Evolutionary conservation across 1,140 invertebrate genomes (phyloP), one percentile per base, ranked within the genome.

Genomic region (Zophobas morio): DNA sequence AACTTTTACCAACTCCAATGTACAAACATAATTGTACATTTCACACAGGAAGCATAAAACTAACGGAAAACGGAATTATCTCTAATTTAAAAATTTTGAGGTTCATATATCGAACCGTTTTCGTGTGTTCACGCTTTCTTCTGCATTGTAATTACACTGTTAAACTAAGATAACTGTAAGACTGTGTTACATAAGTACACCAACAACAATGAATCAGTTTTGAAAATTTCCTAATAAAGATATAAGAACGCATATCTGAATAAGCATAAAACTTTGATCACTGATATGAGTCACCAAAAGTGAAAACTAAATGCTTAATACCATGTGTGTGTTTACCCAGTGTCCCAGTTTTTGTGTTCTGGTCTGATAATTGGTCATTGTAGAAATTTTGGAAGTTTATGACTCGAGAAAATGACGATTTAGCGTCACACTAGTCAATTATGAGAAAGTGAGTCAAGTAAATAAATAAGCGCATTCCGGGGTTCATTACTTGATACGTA

Each of bases 91-190:
- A 20, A 63, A 63, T 63, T 63, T 63, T 39, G 57, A 37, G 57
- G 57, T 6, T 36, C 57, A 63, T 63, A 39, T 37, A 20, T 37
- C 36, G 2, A 51, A 46, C 8, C 3, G 34, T 57, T 57, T 20
- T 33, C 54, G 54, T 57, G 6, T 57, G 54, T 57, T 57, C 36
- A 63, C 57, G 36, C 57, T 63, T 63, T 63, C 57, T 63, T 63
- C 33, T 36, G 37, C 57, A 8, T 20, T 20, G 20, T 20, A 20
- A 20, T 20, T 20, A 51, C 49, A 51, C n/a, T 51, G 33, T 32
- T 51, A 32, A 32, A 51, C 2, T 46, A 46, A 20, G n/a, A 20
- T 51, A 20, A 20, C 1, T 51, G 49, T 51, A 51, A 20, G 49
- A 51, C 49, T 6, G 34, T 1, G 20, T 57, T n/a, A 57, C 54